Base-by-base conservation (phyloP, 1,140 invertebrate species). In the Holcopasites calliopsidis region DNA sequence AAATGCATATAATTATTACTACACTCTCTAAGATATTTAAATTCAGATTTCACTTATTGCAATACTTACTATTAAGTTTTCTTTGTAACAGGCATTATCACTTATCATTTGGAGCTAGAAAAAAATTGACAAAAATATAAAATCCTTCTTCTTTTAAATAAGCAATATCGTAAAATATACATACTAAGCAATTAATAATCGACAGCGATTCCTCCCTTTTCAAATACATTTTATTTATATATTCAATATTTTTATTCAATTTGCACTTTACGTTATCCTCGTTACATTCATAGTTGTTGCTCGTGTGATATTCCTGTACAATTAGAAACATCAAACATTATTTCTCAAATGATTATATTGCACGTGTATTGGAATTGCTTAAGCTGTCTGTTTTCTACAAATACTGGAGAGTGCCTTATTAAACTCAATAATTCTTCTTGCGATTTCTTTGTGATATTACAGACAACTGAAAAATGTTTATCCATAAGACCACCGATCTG, bases 381-480 rank as follows among this genome's bases (percentile, higher is more conserved):
- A 16, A 44, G 5, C 1, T 42, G 40, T 55, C 28, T 52, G n/a
- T 35, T 44, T 54, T 72, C 33, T 76, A 44, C 23, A 71, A 60
- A 42, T 61, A 13, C 31, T 61, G 57, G 38, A n/a, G n/a, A 69
- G 54, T 76, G 47, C 49, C 74, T 44, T 76, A 55, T 55, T 61
- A 55, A 47, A 77, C 21, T 52, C 10, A 54, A 33, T 42, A 44
- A 77, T 38, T 54, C 31, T 72, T 72, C 69, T 72, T 64, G 26
- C 4, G 21, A 75, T 68, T 75, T 75, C 38, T 70, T 71, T 72
- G 28, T 23, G 61, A 60, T 79, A 79, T 28, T 76, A 83, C 18
- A 69, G 50, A 76, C 33, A 79, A 84, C 72, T 81, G 72, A 82
- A 80, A 80, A 77, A 80, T 79, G 73, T 82, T 79, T 74, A 78